A percentile compares a stretch with the other conserved stretches of the same genome.
These are phyloP conservation scores for Erebia aethiops DNA, from an alignment of 2,888 invertebrate genomes.

Conservation along the genomic window DNA sequence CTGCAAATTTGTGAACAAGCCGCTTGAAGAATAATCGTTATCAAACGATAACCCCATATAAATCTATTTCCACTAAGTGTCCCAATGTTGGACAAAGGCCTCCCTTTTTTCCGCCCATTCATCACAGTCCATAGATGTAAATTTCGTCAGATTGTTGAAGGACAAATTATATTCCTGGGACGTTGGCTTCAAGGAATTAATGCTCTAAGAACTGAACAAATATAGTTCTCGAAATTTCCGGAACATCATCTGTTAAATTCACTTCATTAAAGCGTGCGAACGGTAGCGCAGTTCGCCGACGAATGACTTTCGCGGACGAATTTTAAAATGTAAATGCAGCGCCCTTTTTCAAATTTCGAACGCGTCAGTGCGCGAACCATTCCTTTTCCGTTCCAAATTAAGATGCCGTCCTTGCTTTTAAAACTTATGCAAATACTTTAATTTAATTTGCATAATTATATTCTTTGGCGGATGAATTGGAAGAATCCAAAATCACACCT, in stretches of 20 bases:
- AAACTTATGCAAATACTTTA: slow-evolving; percentile 16
- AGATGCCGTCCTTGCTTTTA: slow-evolving; percentile 15
- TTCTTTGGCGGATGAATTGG: neutral
- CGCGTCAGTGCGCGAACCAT: slow-evolving; percentile 13
- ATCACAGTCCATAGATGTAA: too few species aligned
- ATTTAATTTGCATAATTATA: neutral
- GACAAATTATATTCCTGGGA: neutral
- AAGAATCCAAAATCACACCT: neutral
- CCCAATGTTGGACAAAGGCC: too few species aligned
- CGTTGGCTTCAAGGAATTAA: neutral
- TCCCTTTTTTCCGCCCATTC: too few species aligned
- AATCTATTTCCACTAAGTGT: too few species aligned
- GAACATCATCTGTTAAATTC: neutral
- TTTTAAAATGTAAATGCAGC: slow-evolving; percentile 17
- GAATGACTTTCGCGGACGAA: slow-evolving; percentile 3
- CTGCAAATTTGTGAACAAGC: neutral
- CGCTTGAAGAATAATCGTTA: too few species aligned
- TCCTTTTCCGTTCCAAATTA: slow-evolving; percentile 12
- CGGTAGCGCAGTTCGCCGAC: neutral
- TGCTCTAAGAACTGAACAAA: neutral
- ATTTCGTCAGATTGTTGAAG: neutral
- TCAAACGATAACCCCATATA: too few species aligned
- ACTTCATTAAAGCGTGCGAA: slow-evolving; percentile 13
- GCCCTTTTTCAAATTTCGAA: slow-evolving; percentile 20
- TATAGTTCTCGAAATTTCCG: neutral